Evolutionary conservation across 2,888 invertebrate genomes (phyloP), one percentile per base, ranked within the genome.

Genomic region (Drosophila imparisetae): DNA sequence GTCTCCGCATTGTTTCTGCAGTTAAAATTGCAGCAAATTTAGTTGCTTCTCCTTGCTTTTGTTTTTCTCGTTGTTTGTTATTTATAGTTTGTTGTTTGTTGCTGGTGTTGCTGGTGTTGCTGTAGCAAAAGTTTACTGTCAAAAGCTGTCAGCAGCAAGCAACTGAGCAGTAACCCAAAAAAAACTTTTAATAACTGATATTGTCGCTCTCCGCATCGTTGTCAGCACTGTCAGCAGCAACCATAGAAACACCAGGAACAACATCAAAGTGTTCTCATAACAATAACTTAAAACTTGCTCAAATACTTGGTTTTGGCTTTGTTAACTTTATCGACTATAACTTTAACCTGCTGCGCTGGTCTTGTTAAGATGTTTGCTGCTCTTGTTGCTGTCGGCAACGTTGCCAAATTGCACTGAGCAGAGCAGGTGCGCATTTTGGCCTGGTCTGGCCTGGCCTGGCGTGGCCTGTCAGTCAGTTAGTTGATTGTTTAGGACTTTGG

Each of bases 211-310:
- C 71, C 66, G 66, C 55, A 60, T 55, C 38, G 62, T 61, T 75
- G 70, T 67, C 73, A 81, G 78, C 78, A 66, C 62, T 72, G 66
- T 72, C 77, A 77, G 48, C 60, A 27, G 53, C 76, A 78, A 60
- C 52, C 52, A 29, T 53, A 55, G 36, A 24, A 59, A 42, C 60
- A 27, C 11, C 18, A 53, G 15, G 8, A 27, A 50, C 64, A 53
- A 24, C 48, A 29, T 36, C 59, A 52, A 54, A 54, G 38, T 38
- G 36, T 38, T 54, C 54, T 64, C 80, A 86, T 66, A 86, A 83
- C 86, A 83, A 80, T 80, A 78, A 77, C 78, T 57, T 40, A 45
- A 78, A 79, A 77, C 78, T 82, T 82, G 69, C 18, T 45, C 68
- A 74, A 60, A 74, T 63, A 57, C 45, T 71, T 72, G 55, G 61